Conservation (phyloP, 2,888 invertebrate species). For the Dolichomitus sp. region DNA sequence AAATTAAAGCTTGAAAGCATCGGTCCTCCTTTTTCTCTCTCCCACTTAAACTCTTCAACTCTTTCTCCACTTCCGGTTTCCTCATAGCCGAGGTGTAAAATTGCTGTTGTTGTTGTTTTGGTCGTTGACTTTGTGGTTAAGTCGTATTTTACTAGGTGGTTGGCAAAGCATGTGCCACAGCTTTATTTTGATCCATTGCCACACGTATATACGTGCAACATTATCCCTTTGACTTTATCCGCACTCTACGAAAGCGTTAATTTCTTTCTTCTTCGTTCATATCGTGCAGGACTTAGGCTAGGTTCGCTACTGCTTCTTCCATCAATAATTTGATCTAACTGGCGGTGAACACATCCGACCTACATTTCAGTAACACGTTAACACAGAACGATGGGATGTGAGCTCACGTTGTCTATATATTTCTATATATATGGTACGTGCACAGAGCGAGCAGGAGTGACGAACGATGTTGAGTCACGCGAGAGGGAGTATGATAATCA, state of each 20-base stretch:
- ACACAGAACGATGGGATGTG: conserved; percentile 26
- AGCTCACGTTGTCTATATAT: conserved; percentile 11
- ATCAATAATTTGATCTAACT: not conserved
- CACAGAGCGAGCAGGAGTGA: conserved; percentile 22
- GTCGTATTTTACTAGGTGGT: conserved; percentile 28
- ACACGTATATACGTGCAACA: not conserved
- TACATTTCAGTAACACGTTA: conserved; percentile 46
- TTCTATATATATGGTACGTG: conserved; percentile 5
- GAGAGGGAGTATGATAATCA: conserved; percentile 34
- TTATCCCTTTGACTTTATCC: conserved; percentile 4
- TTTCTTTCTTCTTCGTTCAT: conserved; percentile 8
- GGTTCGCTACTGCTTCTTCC: conserved; percentile 4
- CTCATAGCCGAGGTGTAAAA: conserved; percentile 19
- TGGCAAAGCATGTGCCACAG: conserved; percentile 5
- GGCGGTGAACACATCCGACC: conserved; percentile 21
- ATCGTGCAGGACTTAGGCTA: conserved; percentile 10
- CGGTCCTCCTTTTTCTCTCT: conserved; percentile 33
- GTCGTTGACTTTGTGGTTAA: conserved; percentile 15
- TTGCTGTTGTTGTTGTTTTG: conserved; percentile 19
- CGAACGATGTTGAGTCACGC: conserved; percentile 60
- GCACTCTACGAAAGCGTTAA: conserved; percentile 6
- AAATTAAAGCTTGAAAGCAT: conserved; percentile 53
- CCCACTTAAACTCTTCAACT: conserved; percentile 4
- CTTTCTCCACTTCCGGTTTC: conserved; percentile 5
- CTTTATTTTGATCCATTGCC: conserved; percentile 11